Evolutionary conservation across 1,140 invertebrate species (phyloP), one percentile per base, ranked within the genome.

Genomic region (Hydropsyche tenuis): DNA sequence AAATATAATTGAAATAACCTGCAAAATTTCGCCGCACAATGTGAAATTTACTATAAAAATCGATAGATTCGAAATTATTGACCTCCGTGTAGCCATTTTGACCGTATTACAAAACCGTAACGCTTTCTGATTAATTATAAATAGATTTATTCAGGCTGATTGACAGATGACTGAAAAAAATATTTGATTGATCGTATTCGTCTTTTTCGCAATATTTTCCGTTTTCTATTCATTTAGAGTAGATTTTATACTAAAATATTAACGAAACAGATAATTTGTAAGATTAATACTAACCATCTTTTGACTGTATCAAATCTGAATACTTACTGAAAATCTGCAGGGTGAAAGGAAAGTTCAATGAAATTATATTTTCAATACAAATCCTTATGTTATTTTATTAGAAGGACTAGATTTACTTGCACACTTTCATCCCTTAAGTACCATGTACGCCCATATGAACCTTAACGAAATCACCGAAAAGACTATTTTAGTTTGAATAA

Each of bases 301-400:
- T 12, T 14, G 46, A 48, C 20, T 14, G 23, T 68, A 42, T 48
- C 68, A 70, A n/a, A 12, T 70, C 42, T 42, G 30, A 70, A 37
- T 25, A 22, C 18, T 11, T 20, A 70, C 9, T 70, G 68, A 22
- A 70, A 56, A 70, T 16, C 48, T 70, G 68, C 48, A 70, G 68
- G 68, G 51, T n/a, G 43, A 37, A 70, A 56, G 27, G 27, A 56
- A 70, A 70, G 37, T 56, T 70, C 48, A 9, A 48, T 16, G 23
- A n/a, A 48, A 3, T 14, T 0, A 22, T 23, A 12, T 9, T 0
- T 20, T 22, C 48, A 42, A 18, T 14, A 23, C 7, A 56, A 14
- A 18, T n/a, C 11, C 27, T 27, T 70, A 27, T 65, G 63, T 1
- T 1, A n/a, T 0, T 18, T 1, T 16, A 16, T 1, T 43, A 65